phyloP scores from a whole-genome alignment of 2,797 vertebrate species.

The Fistularia commersonii region DNA sequence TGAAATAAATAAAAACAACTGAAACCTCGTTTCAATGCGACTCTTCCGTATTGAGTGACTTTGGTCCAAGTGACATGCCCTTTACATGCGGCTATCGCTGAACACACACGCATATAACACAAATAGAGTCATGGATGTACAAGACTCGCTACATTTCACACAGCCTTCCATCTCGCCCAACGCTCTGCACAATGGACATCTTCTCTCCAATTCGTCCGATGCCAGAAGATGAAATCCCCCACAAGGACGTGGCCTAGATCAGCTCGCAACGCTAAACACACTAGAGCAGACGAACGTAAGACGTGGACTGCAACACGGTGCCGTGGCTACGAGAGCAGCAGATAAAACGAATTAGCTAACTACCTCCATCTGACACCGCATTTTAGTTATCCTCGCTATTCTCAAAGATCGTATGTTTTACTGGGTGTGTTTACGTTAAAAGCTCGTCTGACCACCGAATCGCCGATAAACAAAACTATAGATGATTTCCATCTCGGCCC shows the following conservation, averaged over 20 bases:
- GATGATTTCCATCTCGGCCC: slow-evolving; percentile 13
- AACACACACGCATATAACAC: slow-evolving; percentile 21
- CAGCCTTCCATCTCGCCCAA: slow-evolving; percentile 40
- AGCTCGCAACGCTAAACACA: slow-evolving; percentile 52
- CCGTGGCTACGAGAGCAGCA: slow-evolving; percentile 32
- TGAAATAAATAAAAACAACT: slow-evolving; percentile 17
- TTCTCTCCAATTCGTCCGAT: slow-evolving; percentile 44
- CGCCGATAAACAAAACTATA: not conserved
- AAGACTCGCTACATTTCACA: slow-evolving; percentile 42
- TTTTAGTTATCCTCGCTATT: not conserved
- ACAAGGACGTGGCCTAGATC: slow-evolving; percentile 74
- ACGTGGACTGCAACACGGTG: slow-evolving; percentile 56
- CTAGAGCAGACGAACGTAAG: slow-evolving; percentile 27
- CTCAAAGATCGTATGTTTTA: too few relatives aligned
- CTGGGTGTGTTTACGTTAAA: too few relatives aligned
- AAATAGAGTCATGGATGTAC: slow-evolving; percentile 23
- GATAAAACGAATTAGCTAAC: slow-evolving; percentile 8
- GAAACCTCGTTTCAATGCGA: slow-evolving; percentile 27
- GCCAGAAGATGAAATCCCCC: slow-evolving; percentile 52
- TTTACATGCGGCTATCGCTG: slow-evolving; percentile 44
- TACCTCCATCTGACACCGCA: slow-evolving; percentile 1
- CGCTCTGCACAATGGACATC: slow-evolving; percentile 62
- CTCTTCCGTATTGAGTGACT: slow-evolving; percentile 38
- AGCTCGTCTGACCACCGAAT: not conserved
- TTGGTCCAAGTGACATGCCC: slow-evolving; percentile 68